Base-by-base conservation (phyloP, 1,140 invertebrate species). In the Psilanteris sp. region DNA sequence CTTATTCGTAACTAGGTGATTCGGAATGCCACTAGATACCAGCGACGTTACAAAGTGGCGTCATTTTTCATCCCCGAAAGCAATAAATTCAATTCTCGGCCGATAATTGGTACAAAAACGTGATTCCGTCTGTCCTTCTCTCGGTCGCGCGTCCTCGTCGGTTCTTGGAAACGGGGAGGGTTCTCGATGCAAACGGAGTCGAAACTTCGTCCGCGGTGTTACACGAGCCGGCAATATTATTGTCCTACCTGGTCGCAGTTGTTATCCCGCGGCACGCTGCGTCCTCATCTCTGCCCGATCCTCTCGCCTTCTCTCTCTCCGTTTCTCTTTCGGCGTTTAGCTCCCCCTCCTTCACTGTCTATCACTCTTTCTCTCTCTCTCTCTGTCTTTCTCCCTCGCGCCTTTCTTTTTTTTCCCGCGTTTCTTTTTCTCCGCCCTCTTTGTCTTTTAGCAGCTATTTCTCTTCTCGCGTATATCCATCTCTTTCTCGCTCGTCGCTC, bases 121-220 rank as follows among this genome's bases (percentile, higher is more conserved):
- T 73, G 68, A 73, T 55, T 48, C 29, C 37, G 22, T 68, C 55
- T 44, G 55, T 71, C 68, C 41, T 73, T 64, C 34, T 68, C 36
- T n/a, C n/a, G n/a, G 13, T 4, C 0, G 29, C 4, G 15, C 31
- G 67, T 72, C 57, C 55, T 72, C 48, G 67, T 71, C 55, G 14
- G 16, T 78, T 78, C 71, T 83, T 75, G 78, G 81, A 84, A 85
- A 81, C 70, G 55, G 15, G 44, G 52, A 55, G 54, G 54, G 61
- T 62, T 78, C 41, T 32, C 54, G 71, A 74, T 82, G 79, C 83
- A 81, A 84, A 84, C 79, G 57, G 79, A 61, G 82, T 75, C 77
- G 74, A 86, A 83, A 81, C 83, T 83, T 82, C 50, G 80, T 83
- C 68, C 62, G 59, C 72, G 50, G 74, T 48, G 46, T 61, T 46